phyloP scores from a whole-genome alignment of 1,140 invertebrate species.

The Acromyrmex heyeri region DNA sequence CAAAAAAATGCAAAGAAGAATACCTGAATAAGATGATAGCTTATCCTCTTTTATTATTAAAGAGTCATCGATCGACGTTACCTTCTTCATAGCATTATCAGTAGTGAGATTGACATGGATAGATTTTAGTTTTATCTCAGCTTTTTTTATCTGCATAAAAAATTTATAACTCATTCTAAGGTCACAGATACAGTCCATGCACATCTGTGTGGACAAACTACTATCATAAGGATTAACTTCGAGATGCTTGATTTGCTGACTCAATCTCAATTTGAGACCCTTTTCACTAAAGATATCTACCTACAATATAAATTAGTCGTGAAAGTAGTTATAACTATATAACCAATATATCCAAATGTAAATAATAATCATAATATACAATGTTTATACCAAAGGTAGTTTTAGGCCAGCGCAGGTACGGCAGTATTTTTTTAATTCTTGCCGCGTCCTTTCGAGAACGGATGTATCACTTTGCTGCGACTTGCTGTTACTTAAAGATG shows the following conservation, averaged over 20 bases:
- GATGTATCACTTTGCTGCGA: conserved; percentile 42
- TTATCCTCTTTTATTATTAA: background rate
- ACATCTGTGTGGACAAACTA: conserved; percentile 84
- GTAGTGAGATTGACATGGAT: conserved; percentile 75
- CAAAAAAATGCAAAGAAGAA: background rate
- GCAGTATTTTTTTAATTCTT: conserved; percentile 83
- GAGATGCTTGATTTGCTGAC: conserved; percentile 84
- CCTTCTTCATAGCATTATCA: conserved; percentile 60
- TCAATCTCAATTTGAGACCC: conserved; percentile 83
- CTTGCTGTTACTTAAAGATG: conserved; percentile 51
- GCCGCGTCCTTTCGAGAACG: conserved; percentile 64
- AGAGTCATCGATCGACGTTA: conserved; percentile 19
- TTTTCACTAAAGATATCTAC: conserved; percentile 85
- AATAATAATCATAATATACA: background rate
- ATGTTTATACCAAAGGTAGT: conserved; percentile 76
- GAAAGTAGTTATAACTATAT: background rate
- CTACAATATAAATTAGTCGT: background rate
- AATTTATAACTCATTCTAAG: conserved; percentile 86
- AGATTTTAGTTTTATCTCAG: conserved; percentile 83
- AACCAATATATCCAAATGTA: background rate
- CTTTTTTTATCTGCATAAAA: conserved; percentile 86
- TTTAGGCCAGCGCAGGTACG: conserved; percentile 84
- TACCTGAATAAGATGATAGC: conserved; percentile 18
- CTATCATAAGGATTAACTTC: conserved; percentile 81
- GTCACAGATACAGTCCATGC: conserved; percentile 86